Conservation (phyloP, 1,140 invertebrate genomes). For the Copidosoma floridanum region DNA sequence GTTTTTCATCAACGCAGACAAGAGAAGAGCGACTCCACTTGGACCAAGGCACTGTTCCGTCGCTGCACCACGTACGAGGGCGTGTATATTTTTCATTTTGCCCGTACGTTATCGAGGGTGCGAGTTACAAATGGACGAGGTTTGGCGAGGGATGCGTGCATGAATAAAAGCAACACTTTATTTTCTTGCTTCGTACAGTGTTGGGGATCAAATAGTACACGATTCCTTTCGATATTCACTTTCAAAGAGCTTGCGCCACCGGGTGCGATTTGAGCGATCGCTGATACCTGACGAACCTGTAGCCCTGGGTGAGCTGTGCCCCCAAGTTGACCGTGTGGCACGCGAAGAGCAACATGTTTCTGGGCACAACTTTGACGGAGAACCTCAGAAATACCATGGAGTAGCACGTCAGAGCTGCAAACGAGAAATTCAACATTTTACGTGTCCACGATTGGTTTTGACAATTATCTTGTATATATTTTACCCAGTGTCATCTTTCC, state of each 20-base stretch:
- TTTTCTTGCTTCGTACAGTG: no score
- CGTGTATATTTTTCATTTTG: slow-evolving; percentile 8
- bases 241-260: no score
- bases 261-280: slow-evolving; percentile 49
- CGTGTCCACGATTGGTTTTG: no score
- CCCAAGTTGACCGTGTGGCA: slow-evolving; percentile 91
- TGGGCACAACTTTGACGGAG: slow-evolving; percentile 88
- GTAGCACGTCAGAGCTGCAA: slow-evolving; percentile 84
- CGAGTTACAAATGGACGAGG: no score
- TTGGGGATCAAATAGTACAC: no score
- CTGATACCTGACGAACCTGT: slow-evolving; percentile 70
- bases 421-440: slow-evolving; percentile 6
- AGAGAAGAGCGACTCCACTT: no score
- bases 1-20: neutral
- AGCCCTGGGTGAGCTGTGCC: slow-evolving; percentile 82
- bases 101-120: slow-evolving; percentile 1
- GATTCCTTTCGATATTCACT: no score
- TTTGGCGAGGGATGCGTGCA: no score
- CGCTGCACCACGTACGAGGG: neutral
- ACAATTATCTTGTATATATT: neutral
- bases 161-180: no score
- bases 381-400: slow-evolving; percentile 93
- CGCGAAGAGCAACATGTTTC: slow-evolving; percentile 89
- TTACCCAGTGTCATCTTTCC: slow-evolving; percentile 94
- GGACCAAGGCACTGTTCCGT: no score